Evolutionary conservation across 2,113 vertebrate species (phyloP), one percentile per base, ranked within the genome.

Genomic region (Turnix velox): DNA sequence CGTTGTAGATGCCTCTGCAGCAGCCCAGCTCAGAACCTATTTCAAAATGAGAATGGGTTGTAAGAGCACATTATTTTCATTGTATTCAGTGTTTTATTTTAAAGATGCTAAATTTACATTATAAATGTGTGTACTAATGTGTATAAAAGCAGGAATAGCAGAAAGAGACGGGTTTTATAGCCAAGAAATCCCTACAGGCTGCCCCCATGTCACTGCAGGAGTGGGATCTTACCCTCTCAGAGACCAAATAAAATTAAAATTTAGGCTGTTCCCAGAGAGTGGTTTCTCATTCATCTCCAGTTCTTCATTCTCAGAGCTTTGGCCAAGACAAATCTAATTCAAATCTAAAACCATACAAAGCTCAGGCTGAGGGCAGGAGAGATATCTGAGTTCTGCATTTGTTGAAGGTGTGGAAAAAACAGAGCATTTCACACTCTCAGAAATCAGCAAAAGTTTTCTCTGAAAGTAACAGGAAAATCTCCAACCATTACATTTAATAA

Each of bases 41-140:
- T 68, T 90, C 92, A 84, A 85, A 92, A 65, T 58, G 91, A 92
- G 95, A 94, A 84, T 85, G 28, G 28, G 81, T 37, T 57, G 66
- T 58, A 93, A 87, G 66, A 96, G 27, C 45, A 80, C 62, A 39
- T 17, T 84, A 93, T 88, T 95, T 96, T 88, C 87, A 94, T 94
- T 90, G 67, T 42, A 82, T 39, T 83, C 57, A 18, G 24, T 68
- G 48, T 49, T 93, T 89, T 82, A 77, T 76, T n/a, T n/a, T 89
- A 88, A 95, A 74, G 72, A 54, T 33, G 43, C 71, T 90, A 92
- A 95, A 92, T 49, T 68, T 85, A 92, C 37, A 69, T 93, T 37
- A 49, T 3, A 67, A 5, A 8, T 33, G 4, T 9, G 40, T 9
- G 5, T 43, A 46, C 0, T 1, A 13, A 27, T 35, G 57, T 23